A percentile compares a stretch with the other conserved stretches of the same genome.
phyloP scores from a whole-genome alignment of 2,797 vertebrate genomes.

The Epinephelus coioides region DNA sequence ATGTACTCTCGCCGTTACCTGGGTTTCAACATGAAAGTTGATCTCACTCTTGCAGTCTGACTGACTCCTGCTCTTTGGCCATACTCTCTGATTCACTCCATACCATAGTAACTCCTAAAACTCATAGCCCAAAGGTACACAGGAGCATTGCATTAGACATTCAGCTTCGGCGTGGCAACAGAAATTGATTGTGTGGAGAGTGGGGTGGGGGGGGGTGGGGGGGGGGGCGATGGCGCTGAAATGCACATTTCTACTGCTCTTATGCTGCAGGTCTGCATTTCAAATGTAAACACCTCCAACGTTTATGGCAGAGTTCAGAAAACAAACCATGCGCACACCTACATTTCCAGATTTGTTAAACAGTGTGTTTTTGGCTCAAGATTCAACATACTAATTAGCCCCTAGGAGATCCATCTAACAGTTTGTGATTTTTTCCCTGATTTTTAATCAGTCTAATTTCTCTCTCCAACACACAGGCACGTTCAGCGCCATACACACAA shows the following conservation, averaged over 20 bases:
- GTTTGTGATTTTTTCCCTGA: conserved; percentile 83
- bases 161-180: conserved; percentile 35
- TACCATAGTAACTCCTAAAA: conserved; percentile 32
- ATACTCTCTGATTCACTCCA: conserved; percentile 31
- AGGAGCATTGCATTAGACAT: conserved; percentile 40
- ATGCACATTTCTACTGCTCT: conserved; percentile 30
- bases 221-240: background rate
- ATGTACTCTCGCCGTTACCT: conserved; percentile 57
- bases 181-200: conserved; percentile 40
- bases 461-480: conserved; percentile 81
- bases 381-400: conserved; percentile 85
- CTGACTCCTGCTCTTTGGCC: conserved; percentile 59
- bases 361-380: conserved; percentile 70
- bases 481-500: conserved; percentile 76
- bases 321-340: conserved; percentile 66
- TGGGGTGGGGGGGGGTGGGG: too few relatives aligned
- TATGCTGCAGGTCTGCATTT: conserved; percentile 40
- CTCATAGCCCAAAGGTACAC: conserved; percentile 44
- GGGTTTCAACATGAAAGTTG: conserved; percentile 58
- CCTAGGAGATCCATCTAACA: conserved; percentile 85
- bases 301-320: conserved; percentile 54
- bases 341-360: conserved; percentile 77
- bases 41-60: conserved; percentile 43
- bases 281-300: conserved; percentile 47
- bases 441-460: conserved; percentile 88